These are phyloP conservation scores for Drosophila nigritarsus DNA, from an alignment of 2,888 invertebrate species.

Conservation along the genomic window DNA sequence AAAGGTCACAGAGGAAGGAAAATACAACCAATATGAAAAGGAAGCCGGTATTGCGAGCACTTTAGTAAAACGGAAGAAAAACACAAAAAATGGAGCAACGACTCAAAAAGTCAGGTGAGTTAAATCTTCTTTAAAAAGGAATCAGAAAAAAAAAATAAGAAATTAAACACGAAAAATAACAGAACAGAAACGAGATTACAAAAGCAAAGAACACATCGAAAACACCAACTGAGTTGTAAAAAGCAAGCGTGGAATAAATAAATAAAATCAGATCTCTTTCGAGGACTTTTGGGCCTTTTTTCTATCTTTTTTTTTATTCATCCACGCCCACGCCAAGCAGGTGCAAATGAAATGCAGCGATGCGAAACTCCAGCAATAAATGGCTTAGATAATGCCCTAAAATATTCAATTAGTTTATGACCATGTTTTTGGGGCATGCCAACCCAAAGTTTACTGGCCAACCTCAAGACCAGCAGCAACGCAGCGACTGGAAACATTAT, in stretches of 20 bases:
- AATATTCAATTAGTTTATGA: constrained; percentile 80
- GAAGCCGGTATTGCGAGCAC: constrained; percentile 21
- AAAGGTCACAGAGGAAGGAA: constrained; percentile 11
- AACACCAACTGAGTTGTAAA: constrained; percentile 42
- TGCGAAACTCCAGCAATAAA: constrained; percentile 78
- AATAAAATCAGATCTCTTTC: constrained; percentile 75
- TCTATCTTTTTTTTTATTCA: neutral
- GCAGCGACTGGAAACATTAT: constrained; percentile 40
- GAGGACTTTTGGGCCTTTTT: constrained; percentile 27
- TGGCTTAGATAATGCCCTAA: constrained; percentile 77
- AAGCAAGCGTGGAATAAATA: constrained; percentile 67
- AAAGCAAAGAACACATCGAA: constrained; percentile 32
- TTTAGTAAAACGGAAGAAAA: constrained; percentile 11
- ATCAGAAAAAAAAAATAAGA: constrained; percentile 40
- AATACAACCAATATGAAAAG: constrained; percentile 4
- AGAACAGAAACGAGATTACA: constrained; percentile 49
- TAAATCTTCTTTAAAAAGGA: constrained; percentile 39
- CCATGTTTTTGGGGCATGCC: constrained; percentile 52
- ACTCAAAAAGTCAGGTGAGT: constrained; percentile 42
- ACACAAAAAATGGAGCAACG: constrained; percentile 8
- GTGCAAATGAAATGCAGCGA: constrained; percentile 75
- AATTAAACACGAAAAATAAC: constrained; percentile 57
- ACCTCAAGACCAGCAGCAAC: constrained; percentile 15
- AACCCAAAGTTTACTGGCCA: constrained; percentile 14
- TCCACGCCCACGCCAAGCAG: constrained; percentile 24